phyloP scores from a whole-genome alignment of 2,797 vertebrate genomes.

The Pithecia hirsuta region DNA sequence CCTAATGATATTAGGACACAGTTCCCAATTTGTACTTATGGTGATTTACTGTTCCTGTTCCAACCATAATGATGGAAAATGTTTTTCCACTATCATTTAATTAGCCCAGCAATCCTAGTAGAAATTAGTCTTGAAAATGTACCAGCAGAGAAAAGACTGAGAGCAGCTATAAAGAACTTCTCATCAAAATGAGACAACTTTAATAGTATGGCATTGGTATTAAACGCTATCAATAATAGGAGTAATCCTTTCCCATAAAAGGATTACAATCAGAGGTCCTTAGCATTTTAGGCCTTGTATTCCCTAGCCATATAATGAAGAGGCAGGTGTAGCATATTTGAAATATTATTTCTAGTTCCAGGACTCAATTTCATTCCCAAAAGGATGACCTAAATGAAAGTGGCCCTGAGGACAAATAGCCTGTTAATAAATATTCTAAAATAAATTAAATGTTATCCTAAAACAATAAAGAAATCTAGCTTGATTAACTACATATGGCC shows the following conservation, averaged over 20 bases:
- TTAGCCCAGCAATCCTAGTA: constrained; percentile 56
- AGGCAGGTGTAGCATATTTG: not conserved
- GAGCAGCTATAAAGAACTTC: constrained; percentile 61
- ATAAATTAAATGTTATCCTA: constrained; percentile 1
- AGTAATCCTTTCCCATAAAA: constrained; percentile 41
- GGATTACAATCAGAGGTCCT: not conserved
- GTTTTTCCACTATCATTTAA: constrained; percentile 71
- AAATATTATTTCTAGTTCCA: constrained; percentile 3
- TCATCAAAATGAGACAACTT: constrained; percentile 24
- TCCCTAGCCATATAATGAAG: not conserved
- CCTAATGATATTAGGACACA: constrained; percentile 66
- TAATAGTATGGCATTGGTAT: constrained; percentile 43
- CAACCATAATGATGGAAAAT: constrained; percentile 64
- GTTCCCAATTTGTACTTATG: constrained; percentile 62
- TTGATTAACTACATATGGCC: not conserved
- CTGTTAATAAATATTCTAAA: not conserved
- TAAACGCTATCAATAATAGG: constrained; percentile 53
- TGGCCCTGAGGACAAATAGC: not conserved
- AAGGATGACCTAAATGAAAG: not conserved
- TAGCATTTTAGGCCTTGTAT: not conserved
- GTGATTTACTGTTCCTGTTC: constrained; percentile 62
- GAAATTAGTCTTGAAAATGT: constrained; percentile 71
- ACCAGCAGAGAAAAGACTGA: constrained; percentile 54
- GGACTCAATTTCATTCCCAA: not conserved
- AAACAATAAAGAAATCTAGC: not conserved